Conservation (phyloP, 1,140 invertebrate genomes). For the Sarcophaga peregrina region DNA sequence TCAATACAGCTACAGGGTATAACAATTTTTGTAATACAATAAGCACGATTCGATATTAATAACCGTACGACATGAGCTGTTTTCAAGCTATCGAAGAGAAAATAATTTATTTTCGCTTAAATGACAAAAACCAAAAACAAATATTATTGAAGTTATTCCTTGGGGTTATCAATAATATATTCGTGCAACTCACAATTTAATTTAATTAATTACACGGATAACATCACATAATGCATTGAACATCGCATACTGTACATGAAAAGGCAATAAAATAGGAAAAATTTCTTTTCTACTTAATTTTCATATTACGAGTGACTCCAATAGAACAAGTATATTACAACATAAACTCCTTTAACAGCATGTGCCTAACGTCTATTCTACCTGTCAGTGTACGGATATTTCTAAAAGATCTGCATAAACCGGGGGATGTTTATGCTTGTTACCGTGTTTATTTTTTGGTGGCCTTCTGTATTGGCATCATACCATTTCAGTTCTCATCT, state of each 20-base stretch:
- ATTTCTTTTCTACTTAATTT: background rate
- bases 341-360: background rate
- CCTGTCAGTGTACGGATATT: background rate
- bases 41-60: too few relatives aligned
- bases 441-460: constrained; percentile 45
- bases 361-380: background rate
- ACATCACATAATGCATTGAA: background rate
- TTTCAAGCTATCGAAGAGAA: background rate
- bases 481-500: background rate
- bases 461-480: background rate
- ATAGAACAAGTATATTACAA: background rate
- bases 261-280: too few relatives aligned
- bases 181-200: background rate
- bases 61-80: too few relatives aligned
- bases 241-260: background rate
- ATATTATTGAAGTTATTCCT: background rate
- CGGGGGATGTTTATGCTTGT: constrained; percentile 20
- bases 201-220: constrained; percentile 5
- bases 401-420: constrained; percentile 22
- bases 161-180: background rate
- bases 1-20: too few relatives aligned
- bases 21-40: too few relatives aligned
- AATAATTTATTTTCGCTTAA: background rate
- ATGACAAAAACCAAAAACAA: background rate
- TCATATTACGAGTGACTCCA: background rate